These are phyloP conservation scores for Oncopodura yosiiana DNA, from an alignment of 1,140 invertebrate species.

Conservation along the genomic window DNA sequence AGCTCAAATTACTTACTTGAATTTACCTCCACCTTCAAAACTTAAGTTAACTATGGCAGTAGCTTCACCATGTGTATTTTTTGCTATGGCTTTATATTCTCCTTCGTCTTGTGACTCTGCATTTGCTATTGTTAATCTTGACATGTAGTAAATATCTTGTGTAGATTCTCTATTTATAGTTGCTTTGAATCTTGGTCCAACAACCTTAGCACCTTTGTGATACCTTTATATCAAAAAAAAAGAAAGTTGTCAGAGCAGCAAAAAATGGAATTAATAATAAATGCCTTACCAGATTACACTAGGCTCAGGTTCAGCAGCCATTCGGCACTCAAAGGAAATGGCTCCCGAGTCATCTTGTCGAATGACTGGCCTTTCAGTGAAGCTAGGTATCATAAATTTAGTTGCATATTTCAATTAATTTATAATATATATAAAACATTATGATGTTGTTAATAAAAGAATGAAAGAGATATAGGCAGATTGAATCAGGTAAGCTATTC, in stretches of 20 bases:
- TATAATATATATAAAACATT: too few species aligned
- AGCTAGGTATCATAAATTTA: too few species aligned
- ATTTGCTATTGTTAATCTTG: slow-evolving; percentile 68
- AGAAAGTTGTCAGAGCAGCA: not conserved
- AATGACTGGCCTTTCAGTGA: slow-evolving; percentile 91
- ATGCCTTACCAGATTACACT: slow-evolving; percentile 75
- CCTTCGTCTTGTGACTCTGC: slow-evolving; percentile 78
- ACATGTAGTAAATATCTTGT: slow-evolving; percentile 79
- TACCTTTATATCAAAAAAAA: slow-evolving; percentile 53
- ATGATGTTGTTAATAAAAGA: too few species aligned
- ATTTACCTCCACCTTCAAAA: slow-evolving; percentile 78
- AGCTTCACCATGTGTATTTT: slow-evolving; percentile 83
- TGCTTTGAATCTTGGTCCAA: slow-evolving; percentile 65
- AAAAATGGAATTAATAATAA: not conserved
- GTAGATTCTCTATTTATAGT: slow-evolving; percentile 59
- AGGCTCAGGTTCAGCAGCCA: slow-evolving; percentile 88
- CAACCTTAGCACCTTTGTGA: slow-evolving; percentile 67
- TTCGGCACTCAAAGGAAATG: slow-evolving; percentile 88
- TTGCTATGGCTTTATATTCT: slow-evolving; percentile 84
- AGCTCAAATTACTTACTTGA: slow-evolving; percentile 56
- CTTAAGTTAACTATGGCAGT: slow-evolving; percentile 91
- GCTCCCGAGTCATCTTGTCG: slow-evolving; percentile 85
- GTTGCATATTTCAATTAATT: too few species aligned
- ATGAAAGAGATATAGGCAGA: too few species aligned
- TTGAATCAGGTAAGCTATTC: too few species aligned